Percentiles rank a stretch among this genome's conserved stretches.
These are phyloP conservation scores for Orthosia gothica DNA, from an alignment of 2,888 invertebrate species.

Conservation along the genomic window DNA sequence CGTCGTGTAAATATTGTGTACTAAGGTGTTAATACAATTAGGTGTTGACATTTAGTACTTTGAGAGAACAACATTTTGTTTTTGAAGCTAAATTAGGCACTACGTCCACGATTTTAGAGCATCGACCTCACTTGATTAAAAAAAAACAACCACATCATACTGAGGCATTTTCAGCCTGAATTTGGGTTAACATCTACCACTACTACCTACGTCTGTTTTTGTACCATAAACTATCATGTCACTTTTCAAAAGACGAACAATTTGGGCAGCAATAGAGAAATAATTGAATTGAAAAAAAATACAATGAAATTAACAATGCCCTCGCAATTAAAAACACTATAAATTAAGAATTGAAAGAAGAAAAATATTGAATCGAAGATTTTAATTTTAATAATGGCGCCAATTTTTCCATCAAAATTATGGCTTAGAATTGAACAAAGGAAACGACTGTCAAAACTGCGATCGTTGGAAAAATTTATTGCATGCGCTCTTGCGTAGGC, in stretches of 20 bases:
- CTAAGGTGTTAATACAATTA: slow-evolving; percentile 30
- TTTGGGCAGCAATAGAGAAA: neutral
- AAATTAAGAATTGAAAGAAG: too few relatives aligned
- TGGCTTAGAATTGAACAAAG: neutral
- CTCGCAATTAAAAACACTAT: neutral
- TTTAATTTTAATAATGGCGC: too few relatives aligned
- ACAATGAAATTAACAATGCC: neutral
- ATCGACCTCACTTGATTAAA: too few relatives aligned
- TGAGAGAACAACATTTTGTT: slow-evolving; percentile 10
- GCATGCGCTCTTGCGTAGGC: neutral
- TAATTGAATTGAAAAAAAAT: too few relatives aligned
- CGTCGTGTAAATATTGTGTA: slow-evolving; percentile 39
- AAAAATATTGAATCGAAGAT: too few relatives aligned
- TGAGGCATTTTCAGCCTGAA: too few relatives aligned
- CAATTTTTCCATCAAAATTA: neutral
- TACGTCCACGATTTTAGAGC: too few relatives aligned
- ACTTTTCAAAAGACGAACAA: neutral
- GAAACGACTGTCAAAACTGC: neutral
- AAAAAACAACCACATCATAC: too few relatives aligned
- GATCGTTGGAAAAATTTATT: neutral
- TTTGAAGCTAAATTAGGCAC: too few relatives aligned
- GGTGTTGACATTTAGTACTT: slow-evolving; percentile 24
- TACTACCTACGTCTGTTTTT: too few relatives aligned
- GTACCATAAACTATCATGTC: too few relatives aligned
- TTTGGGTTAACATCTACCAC: too few relatives aligned